Base-by-base conservation (phyloP, 2,888 invertebrate genomes). In the Boloria selene region DNA sequence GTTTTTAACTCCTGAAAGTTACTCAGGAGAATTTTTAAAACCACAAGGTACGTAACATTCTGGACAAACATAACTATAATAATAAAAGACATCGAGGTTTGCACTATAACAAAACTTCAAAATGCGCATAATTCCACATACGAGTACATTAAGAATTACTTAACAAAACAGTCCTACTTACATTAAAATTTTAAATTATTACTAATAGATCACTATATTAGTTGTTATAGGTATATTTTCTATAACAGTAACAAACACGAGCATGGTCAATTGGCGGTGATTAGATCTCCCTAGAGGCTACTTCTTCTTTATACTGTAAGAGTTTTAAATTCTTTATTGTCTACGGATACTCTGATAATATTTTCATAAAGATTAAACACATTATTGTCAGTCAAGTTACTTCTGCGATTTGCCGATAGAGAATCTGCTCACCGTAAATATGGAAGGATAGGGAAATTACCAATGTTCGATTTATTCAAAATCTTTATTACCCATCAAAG, bases 401-500 rank as follows among this genome's bases (percentile, higher is more conserved):
- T 38, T 38, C 31, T 38, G 31, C 10, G 31, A 38, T 38, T 10
- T 38, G 31, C 31, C 31, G 31, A 10, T 38, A 38, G 31, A 38
- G 31, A 38, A 7, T 38, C 10, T 7, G 31, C 10, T 38, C 31
- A 38, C 10, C 31, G 31, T 10, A 38, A 38, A 14, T 14, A 52
- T 52, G n/a, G 53, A 17, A 47, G n/a, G 55, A 44, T 16, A 64
- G 45, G 64, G 42, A 50, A 50, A 49, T 47, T 53, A 59, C 38
- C 13, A 10, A 6, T 26, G 45, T 38, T 47, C 59, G 47, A 52
- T 51, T 52, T 64, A 50, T 50, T 54, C 53, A 66, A 66, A 64
- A 62, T 65, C 45, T 45, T 60, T 61, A 63, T 65, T 71, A 72
- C 59, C 69, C 62, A 67, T 66, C 65, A 65, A 71, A 64, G 77